Evolutionary conservation across 2,888 invertebrate species (phyloP), one percentile per base, ranked within the genome.

Genomic region (Agrotis clavis): DNA sequence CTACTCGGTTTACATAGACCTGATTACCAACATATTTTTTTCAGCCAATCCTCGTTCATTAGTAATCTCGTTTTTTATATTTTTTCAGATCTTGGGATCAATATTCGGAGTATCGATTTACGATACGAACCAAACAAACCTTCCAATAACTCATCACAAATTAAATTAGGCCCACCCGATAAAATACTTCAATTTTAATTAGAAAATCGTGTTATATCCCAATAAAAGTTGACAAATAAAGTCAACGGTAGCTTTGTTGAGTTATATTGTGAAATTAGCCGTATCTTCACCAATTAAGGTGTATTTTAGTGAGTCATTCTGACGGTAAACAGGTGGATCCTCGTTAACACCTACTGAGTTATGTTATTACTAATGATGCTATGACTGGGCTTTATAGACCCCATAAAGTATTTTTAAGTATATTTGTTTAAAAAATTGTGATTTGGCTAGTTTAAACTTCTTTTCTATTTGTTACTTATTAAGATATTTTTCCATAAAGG

Each of bases 201-300:
- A 86, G 82, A 84, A 78, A 84, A 82, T 82, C 84, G 77, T 87
- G 86, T 90, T 79, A 74, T 77, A 79, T 79, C 76, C 70, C 74
- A 83, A 90, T 86, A 83, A 85, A 84, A 82, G 4, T 25, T 54
- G 50, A 66, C 80, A 88, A 86, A 88, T 88, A 86, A 85, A 81
- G 79, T 72, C 66, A 81, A 86, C 81, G 80, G 81, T 82, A 85
- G 85, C 79, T 50, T 74, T 79, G 61, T 86, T 83, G 67, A 77
- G 77, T 81, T 81, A 70, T 77, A 77, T 85, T 82, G 79, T 83
- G 83, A 82, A 83, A 88, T 86, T 83, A 62, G 53, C 50, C 50
- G 74, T 69, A 74, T 69, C 76, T 70, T 81, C 69, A 61, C 86
- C 80, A 78, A 81, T 68, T 68, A 63, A 62, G 82, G 79, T 66